phyloP scores from a whole-genome alignment of 2,888 invertebrate species.

The Sinotaia quadrata region DNA sequence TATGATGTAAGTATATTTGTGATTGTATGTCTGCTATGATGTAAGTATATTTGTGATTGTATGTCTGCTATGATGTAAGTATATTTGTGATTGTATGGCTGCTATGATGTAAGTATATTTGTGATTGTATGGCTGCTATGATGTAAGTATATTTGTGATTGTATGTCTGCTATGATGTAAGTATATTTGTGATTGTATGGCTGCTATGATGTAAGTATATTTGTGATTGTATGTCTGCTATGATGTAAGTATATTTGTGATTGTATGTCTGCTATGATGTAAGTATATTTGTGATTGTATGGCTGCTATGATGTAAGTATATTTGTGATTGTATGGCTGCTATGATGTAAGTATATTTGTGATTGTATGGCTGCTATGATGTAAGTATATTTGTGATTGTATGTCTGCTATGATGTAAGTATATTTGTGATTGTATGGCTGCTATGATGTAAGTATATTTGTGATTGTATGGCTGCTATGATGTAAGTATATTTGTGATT shows the following conservation, averaged over 20 bases:
- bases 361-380: not conserved
- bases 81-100: too few relatives aligned
- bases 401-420: not conserved
- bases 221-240: constrained; percentile 1
- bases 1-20: too few relatives aligned
- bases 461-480: not conserved
- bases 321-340: not conserved
- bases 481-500: not conserved
- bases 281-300: not conserved
- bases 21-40: too few relatives aligned
- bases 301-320: not conserved
- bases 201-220: not conserved
- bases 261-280: not conserved
- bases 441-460: not conserved
- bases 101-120: too few relatives aligned
- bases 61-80: too few relatives aligned
- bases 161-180: too few relatives aligned
- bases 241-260: not conserved
- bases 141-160: too few relatives aligned
- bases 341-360: not conserved
- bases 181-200: too few relatives aligned
- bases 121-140: too few relatives aligned
- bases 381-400: not conserved
- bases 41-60: too few relatives aligned
- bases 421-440: not conserved